Evolutionary conservation across 2,113 vertebrate species (phyloP).

Genomic region (Periophthalmodon schlosseri): DNA sequence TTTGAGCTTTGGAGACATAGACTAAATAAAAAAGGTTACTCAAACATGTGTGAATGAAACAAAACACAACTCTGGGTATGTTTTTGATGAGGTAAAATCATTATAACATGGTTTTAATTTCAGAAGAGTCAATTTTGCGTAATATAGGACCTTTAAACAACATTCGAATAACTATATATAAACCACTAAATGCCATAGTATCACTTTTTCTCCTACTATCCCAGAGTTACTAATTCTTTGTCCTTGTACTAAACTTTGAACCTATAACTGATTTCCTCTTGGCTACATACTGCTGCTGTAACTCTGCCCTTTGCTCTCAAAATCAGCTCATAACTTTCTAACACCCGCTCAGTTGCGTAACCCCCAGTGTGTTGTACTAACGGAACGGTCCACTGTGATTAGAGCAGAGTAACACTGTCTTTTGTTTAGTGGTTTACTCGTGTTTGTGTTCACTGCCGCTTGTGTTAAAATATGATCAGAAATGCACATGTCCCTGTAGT

Average conservation of each 20-base stretch:
- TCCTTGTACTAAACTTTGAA: slow-evolving; percentile 29
- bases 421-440: not conserved
- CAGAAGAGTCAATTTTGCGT: too few relatives aligned
- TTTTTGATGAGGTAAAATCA: too few relatives aligned
- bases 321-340: slow-evolving; percentile 47
- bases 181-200: too few relatives aligned
- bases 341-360: slow-evolving; percentile 78
- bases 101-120: too few relatives aligned
- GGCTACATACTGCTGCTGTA: slow-evolving; percentile 38
- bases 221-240: not conserved
- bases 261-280: slow-evolving; percentile 29
- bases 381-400: slow-evolving; percentile 12
- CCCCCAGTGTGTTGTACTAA: slow-evolving; percentile 24
- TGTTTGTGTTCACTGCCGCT: slow-evolving; percentile 6
- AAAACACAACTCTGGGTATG: too few relatives aligned
- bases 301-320: slow-evolving; percentile 29
- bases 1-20: too few relatives aligned
- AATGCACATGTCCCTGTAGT: slow-evolving; percentile 29
- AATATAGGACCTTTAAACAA: too few relatives aligned
- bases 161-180: not conserved
- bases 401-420: not conserved
- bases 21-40: too few relatives aligned
- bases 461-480: slow-evolving; percentile 21
- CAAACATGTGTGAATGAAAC: too few relatives aligned
- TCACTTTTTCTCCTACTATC: not conserved